Percentiles rank a stretch among this genome's conserved stretches.
phyloP scores from a whole-genome alignment of 2,888 invertebrate species.

The Eutolmus rufibarbis region DNA sequence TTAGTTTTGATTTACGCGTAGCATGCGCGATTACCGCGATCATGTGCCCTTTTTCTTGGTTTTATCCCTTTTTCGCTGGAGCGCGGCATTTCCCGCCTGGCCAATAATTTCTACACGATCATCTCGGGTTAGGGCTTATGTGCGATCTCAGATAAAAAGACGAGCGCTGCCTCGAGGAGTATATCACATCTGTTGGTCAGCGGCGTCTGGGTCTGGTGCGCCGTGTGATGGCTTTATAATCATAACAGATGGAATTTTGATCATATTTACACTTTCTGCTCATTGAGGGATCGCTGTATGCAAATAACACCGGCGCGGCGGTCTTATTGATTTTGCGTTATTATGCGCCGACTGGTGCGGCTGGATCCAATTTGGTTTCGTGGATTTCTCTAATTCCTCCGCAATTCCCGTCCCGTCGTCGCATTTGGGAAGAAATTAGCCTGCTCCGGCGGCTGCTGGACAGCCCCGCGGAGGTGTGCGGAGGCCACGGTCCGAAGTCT shows the following conservation, averaged over 20 bases:
- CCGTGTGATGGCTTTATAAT: slow-evolving; percentile 35
- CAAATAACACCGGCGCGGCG: not conserved
- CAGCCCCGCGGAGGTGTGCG: not conserved
- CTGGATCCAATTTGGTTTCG: not conserved
- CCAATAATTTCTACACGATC: slow-evolving; percentile 7
- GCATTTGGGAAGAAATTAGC: not conserved
- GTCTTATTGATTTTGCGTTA: not conserved
- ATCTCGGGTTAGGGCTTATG: slow-evolving; percentile 15
- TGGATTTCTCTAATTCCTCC: not conserved
- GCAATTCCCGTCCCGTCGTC: not conserved
- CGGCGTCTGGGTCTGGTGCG: not conserved
- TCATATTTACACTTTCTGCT: slow-evolving; percentile 19
- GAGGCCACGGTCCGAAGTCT: slow-evolving; percentile 9
- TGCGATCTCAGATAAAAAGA: slow-evolving; percentile 35
- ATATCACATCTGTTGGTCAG: slow-evolving; percentile 36
- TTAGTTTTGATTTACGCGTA: slow-evolving; percentile 29
- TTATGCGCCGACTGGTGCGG: not conserved
- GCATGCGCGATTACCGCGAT: slow-evolving; percentile 35
- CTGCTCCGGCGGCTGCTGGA: not conserved
- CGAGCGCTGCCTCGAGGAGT: slow-evolving; percentile 17
- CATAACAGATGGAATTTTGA: slow-evolving; percentile 38
- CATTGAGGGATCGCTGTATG: not conserved
- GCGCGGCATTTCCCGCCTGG: slow-evolving; percentile 11
- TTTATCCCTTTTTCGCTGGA: not conserved
- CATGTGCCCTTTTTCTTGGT: slow-evolving; percentile 12